Conservation (phyloP, 2,113 vertebrate species). For the Vombatus ursinus region DNA sequence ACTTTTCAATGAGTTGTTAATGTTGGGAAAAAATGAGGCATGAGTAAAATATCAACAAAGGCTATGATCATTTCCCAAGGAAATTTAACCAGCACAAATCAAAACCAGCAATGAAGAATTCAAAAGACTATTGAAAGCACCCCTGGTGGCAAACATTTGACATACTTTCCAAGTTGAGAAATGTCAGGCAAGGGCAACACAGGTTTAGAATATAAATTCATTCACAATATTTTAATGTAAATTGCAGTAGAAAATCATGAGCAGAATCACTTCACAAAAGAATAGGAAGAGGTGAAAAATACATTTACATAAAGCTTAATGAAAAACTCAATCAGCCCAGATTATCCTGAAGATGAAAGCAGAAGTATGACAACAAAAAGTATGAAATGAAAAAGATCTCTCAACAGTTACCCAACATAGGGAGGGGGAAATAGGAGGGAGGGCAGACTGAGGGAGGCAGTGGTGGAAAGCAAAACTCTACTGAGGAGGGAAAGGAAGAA, state of each 20-base stretch:
- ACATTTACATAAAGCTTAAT: too few species aligned
- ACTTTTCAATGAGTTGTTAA: not conserved
- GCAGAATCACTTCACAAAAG: not conserved
- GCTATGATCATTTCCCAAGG: not conserved
- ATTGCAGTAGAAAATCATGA: not conserved
- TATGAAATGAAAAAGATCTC: not conserved
- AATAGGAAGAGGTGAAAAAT: not conserved
- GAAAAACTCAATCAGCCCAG: too few species aligned
- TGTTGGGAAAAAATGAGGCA: too few species aligned
- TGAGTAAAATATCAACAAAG: not conserved
- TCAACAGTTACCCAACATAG: too few species aligned
- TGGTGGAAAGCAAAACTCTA: too few species aligned
- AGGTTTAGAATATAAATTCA: not conserved
- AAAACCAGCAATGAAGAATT: not conserved
- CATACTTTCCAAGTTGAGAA: not conserved
- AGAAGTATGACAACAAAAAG: not conserved
- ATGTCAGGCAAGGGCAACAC: not conserved
- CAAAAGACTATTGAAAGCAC: not conserved
- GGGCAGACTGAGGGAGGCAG: too few species aligned
- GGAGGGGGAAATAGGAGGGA: too few species aligned
- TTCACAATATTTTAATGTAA: not conserved
- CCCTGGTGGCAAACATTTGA: not conserved
- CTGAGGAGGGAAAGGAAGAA: too few species aligned
- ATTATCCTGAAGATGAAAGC: not conserved
- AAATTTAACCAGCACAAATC: not conserved